These are phyloP conservation scores for Acholoe squamosa DNA, from an alignment of 2,888 invertebrate species.

Conservation along the genomic window DNA sequence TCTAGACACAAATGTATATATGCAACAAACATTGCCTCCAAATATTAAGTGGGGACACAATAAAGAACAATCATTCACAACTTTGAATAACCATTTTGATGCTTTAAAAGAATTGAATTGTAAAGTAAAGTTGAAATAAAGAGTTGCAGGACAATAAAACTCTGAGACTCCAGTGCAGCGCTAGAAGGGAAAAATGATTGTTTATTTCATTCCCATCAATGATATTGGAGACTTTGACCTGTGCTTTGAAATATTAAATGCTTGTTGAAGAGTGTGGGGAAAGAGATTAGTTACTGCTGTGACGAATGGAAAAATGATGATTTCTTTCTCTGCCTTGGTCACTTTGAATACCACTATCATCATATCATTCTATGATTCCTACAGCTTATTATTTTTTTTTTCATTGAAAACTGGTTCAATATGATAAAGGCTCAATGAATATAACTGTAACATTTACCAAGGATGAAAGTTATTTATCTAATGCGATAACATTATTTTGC, in stretches of 20 bases:
- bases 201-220: not conserved
- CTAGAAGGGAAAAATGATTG: not conserved
- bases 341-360: no score
- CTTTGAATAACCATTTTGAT: not conserved
- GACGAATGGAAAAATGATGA: not conserved
- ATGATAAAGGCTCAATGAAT: not conserved
- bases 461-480: not conserved
- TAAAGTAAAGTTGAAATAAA: not conserved
- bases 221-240: not conserved
- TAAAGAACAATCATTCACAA: not conserved
- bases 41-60: not conserved
- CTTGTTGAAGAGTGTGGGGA: not conserved
- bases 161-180: not conserved
- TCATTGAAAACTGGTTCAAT: not conserved
- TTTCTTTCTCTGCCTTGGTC: not conserved
- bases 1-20: not conserved
- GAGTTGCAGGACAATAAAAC: not conserved
- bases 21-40: slow-evolving; percentile 18
- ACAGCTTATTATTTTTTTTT: no score
- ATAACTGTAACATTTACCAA: not conserved
- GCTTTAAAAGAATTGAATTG: not conserved
- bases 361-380: no score
- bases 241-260: not conserved
- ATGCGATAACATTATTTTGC: slow-evolving; percentile 35
- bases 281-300: not conserved